Base-by-base conservation (phyloP, 92 coral and sea anemone genomes). In the Porites cylindrica region DNA sequence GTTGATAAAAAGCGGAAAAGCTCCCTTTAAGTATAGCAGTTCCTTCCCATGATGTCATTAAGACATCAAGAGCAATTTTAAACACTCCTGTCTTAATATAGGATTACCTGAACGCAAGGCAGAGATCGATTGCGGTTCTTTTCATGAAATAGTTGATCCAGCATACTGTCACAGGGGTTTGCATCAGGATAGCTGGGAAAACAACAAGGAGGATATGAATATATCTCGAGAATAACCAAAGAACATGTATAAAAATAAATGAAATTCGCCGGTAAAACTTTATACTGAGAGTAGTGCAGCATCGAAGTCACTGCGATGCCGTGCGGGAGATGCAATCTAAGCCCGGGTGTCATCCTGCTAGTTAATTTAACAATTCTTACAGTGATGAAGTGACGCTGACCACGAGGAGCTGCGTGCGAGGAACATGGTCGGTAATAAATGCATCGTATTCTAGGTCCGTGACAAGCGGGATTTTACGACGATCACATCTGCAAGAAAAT, bases 311-410 rank as follows among this genome's bases (percentile, higher is more conserved):
- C 47, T 38, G 47, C 47, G 47, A 38, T 38, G 47, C 47, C 5
- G 47, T 4, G 47, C 7, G 47, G 47, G 47, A 38, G 47, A 38
- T 38, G 47, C 0, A 38, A 38, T 38, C 6, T 38, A 38, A 38
- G 5, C 47, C 6, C 7, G 47, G 47, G 47, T 4, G 47, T 38
- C 47, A 38, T 4, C 47, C 0, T 38, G 47, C 47, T 38, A n/a
- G 62, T 4, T 51, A 61, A 86, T 83, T 76, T 92, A 93, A 90
- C 47, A 38, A 38, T 38, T 3, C 95, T 88, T 91, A 97, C 99
- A 88, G 79, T 1, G 99, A 97, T 19, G 99, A 97, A 17, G 98
- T 94, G 63, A 97, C 96, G 53, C 94, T 97, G 82, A 97, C 93
- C 56, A 97, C 99, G 14, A 97, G 83, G 51, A 97, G 92, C 75